Conservation (phyloP, 2,113 vertebrate species). For the Hippocampus comes region DNA sequence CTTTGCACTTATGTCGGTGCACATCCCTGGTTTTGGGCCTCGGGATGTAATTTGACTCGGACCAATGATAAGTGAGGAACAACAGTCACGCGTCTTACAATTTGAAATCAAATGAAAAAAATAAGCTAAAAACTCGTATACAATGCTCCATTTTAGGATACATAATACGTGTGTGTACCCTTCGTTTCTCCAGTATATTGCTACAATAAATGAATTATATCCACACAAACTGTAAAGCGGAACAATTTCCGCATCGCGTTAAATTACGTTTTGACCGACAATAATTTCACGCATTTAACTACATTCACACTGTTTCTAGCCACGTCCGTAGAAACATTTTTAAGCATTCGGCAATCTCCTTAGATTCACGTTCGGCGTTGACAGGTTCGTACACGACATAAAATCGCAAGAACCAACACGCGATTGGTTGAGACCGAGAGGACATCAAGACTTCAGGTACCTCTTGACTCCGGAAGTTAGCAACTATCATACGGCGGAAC, state of each 20-base stretch:
- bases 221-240: neutral
- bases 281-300: neutral
- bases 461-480: conserved; percentile 25
- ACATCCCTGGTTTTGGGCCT: no score
- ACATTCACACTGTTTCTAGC: neutral
- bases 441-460: neutral
- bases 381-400: neutral
- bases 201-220: neutral
- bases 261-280: neutral
- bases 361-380: neutral
- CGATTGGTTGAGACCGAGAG: neutral
- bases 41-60: no score
- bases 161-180: neutral
- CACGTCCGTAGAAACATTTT: neutral
- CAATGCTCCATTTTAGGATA: neutral
- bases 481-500: neutral
- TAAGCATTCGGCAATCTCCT: neutral
- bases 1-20: no score
- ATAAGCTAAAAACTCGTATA: no score
- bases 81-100: no score
- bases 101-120: no score
- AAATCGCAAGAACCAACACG: neutral
- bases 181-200: neutral
- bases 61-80: no score
- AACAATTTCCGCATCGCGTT: neutral